phyloP scores from a whole-genome alignment of 2,797 vertebrate species.

The Squalus acanthias region DNA sequence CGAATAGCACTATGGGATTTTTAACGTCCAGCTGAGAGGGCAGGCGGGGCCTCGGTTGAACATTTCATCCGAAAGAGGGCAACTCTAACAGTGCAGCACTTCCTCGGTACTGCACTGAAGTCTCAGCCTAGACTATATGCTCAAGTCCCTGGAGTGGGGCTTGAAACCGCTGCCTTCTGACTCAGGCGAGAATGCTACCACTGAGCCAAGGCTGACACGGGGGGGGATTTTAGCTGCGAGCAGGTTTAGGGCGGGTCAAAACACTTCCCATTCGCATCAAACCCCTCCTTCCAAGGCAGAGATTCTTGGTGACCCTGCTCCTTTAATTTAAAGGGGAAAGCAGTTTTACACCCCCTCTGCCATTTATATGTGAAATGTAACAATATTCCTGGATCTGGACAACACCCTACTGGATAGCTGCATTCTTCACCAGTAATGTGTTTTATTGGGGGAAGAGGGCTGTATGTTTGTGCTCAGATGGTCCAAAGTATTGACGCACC shows the following conservation, averaged over 20 bases:
- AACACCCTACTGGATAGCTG: neutral
- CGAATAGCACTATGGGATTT: neutral
- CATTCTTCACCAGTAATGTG: neutral
- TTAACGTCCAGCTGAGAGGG: neutral
- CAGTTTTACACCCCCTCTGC: neutral
- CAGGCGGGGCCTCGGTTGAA: neutral
- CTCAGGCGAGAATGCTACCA: neutral
- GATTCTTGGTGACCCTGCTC: neutral
- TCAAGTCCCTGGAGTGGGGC: neutral
- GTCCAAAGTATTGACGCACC: neutral
- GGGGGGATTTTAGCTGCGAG: neutral
- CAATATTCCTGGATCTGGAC: neutral
- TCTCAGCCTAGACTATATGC: neutral
- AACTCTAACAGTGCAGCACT: neutral
- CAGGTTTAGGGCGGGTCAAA: neutral
- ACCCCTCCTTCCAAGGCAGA: neutral
- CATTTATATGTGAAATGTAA: neutral
- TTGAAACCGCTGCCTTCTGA: neutral
- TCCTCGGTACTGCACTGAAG: neutral
- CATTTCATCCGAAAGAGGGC: no score
- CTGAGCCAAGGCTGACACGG: neutral
- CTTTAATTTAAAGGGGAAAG: neutral
- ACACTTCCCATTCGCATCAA: neutral
- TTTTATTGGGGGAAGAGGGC: neutral
- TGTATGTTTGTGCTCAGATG: neutral